phyloP scores from a whole-genome alignment of 2,888 invertebrate species.

The Trissolcus japonicus region DNA sequence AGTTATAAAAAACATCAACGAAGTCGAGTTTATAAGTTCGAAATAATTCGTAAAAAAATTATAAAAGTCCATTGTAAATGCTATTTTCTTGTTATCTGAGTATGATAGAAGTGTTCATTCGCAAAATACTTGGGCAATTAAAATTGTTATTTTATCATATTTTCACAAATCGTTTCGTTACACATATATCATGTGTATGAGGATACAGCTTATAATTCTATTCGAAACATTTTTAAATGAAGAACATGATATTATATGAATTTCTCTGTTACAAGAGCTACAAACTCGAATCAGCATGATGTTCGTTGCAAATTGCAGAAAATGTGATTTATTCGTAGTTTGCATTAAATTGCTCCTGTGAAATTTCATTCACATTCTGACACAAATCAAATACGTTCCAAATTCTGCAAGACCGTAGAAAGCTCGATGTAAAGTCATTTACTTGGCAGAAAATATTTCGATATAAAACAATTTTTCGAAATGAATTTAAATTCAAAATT shows the following conservation, averaged over 20 bases:
- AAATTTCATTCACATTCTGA: constrained; percentile 26
- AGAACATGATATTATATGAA: not conserved
- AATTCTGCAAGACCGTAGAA: too few relatives aligned
- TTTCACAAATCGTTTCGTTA: too few relatives aligned
- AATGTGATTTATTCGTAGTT: constrained; percentile 32
- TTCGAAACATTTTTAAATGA: constrained; percentile 25
- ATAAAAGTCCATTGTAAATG: too few relatives aligned
- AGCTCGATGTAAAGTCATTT: not conserved
- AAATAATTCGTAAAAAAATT: too few relatives aligned
- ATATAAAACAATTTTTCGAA: not conserved
- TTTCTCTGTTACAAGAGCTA: constrained; percentile 5
- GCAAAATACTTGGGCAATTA: too few relatives aligned
- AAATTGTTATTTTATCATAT: too few relatives aligned
- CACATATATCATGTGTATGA: too few relatives aligned
- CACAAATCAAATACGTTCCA: not conserved
- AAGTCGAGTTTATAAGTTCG: too few relatives aligned
- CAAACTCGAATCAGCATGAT: constrained; percentile 34
- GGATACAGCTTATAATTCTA: constrained; percentile 36
- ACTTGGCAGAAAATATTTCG: too few relatives aligned
- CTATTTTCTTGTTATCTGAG: too few relatives aligned
- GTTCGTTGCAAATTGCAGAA: constrained; percentile 38
- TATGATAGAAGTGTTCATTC: too few relatives aligned
- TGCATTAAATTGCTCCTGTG: constrained; percentile 24
- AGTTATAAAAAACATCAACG: too few relatives aligned
- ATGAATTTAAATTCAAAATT: not conserved